A percentile compares a stretch with the other conserved stretches of the same genome.
Conservation (phyloP, 2,888 invertebrate species). For the Tetragonisca angustula region DNA sequence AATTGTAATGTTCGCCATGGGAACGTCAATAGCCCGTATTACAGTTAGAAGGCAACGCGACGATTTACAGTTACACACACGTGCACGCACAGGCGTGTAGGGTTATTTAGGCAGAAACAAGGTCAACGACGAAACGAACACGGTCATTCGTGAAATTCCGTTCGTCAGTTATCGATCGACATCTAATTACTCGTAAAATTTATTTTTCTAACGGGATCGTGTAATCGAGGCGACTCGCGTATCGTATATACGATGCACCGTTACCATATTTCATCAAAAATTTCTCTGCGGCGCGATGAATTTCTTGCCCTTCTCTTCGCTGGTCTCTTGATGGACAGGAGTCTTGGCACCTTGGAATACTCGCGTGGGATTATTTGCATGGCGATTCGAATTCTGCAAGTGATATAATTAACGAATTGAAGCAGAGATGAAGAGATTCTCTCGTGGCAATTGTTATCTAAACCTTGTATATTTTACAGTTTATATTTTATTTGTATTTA, state of each 20-base stretch:
- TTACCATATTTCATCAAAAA: neutral
- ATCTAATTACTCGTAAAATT: slow-evolving; percentile 41
- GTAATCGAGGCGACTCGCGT: neutral
- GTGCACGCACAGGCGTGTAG: slow-evolving; percentile 23
- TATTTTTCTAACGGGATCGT: slow-evolving; percentile 48
- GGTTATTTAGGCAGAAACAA: slow-evolving; percentile 54
- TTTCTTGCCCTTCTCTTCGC: neutral
- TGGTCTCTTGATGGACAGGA: neutral
- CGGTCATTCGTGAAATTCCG: slow-evolving; percentile 47
- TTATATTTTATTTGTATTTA: too few relatives aligned
- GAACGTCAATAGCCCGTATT: slow-evolving; percentile 70
- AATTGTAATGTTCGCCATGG: slow-evolving; percentile 23
- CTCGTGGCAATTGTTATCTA: too few relatives aligned
- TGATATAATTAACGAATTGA: neutral
- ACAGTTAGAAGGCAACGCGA: slow-evolving; percentile 76
- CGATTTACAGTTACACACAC: slow-evolving; percentile 69
- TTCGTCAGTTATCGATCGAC: slow-evolving; percentile 22
- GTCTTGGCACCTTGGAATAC: neutral
- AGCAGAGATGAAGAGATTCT: neutral
- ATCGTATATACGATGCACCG: neutral
- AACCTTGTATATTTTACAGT: too few relatives aligned
- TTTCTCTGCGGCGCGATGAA: neutral
- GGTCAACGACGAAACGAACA: slow-evolving; percentile 63
- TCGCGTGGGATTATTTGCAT: neutral
- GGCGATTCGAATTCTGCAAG: neutral